phyloP scores from a whole-genome alignment of 2,888 invertebrate genomes.

The Girardia tigrina region DNA sequence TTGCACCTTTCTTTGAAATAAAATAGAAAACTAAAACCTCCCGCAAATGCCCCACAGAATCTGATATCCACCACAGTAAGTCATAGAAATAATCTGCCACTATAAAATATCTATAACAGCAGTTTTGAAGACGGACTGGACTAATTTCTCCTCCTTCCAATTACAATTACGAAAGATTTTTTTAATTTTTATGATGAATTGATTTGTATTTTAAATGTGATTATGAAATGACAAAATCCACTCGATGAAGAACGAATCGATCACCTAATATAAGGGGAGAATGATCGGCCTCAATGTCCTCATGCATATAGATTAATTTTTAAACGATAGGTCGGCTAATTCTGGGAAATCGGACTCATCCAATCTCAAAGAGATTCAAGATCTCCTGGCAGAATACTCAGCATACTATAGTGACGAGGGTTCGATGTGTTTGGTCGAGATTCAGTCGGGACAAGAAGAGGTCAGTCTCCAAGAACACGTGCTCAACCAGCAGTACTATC shows the following conservation, averaged over 20 bases:
- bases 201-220: background rate
- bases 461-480: background rate
- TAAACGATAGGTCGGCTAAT: background rate
- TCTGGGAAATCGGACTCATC: background rate
- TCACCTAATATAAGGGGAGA: no score
- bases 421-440: background rate
- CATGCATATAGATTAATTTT: background rate
- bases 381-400: background rate
- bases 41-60: no score
- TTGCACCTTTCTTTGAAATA: no score
- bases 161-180: no score
- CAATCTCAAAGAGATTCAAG: background rate
- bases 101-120: no score
- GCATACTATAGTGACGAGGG: background rate
- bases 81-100: no score
- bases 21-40: no score
- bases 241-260: background rate
- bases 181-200: background rate
- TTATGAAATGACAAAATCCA: no score
- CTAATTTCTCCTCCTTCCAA: no score
- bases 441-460: background rate
- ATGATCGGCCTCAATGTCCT: background rate
- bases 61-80: no score
- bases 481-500: slow-evolving; percentile 5
- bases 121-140: no score